Base-by-base conservation (phyloP, 1,140 invertebrate genomes). In the Dryas iulia region DNA sequence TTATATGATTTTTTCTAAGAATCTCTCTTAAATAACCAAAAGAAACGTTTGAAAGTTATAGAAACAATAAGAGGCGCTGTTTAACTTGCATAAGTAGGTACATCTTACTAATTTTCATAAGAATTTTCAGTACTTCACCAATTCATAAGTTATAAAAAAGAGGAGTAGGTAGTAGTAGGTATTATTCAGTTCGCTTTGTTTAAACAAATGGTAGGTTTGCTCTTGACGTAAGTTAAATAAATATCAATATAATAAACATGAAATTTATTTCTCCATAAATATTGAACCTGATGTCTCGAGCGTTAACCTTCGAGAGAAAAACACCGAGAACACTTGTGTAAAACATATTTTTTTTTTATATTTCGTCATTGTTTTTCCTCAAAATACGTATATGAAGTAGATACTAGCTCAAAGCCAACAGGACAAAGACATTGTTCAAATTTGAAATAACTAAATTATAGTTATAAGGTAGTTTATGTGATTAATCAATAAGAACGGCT, bases 211-310 rank as follows among this genome's bases (percentile, higher is more conserved):
- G 35, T 58, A 12, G 10, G 24, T 52, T 47, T 24, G 65, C 35
- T 73, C 71, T 76, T 73, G 71, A 76, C 65, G 68, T 33, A 61
- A 66, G 39, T 56, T 25, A 26, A 58, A 30, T 33, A 60, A 66
- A 66, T 66, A 59, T 47, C 31, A 26, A 35, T 14, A n/a, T 47
- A 47, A 47, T 21, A 11, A 47, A 47, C 18, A 8, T 28, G 14
- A 1, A 21, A 47, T 47, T 21, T 47, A 47, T 47, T 47, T 47
- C 8, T 47, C 14, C 18, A 56, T 28, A 56, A 14, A 28, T 56
- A 56, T 28, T n/a, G 54, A 25, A 24, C 12, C 54, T 54, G 52
- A 23, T 25, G 52, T 54, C 6, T 56, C 24, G 24, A 25, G 25
- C 54, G 25, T 56, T 23, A 47, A 47, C 39, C 39, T 47, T 21